These are phyloP conservation scores for Orchesellides sinensis DNA, from an alignment of 2,888 invertebrate genomes.

Conservation along the genomic window DNA sequence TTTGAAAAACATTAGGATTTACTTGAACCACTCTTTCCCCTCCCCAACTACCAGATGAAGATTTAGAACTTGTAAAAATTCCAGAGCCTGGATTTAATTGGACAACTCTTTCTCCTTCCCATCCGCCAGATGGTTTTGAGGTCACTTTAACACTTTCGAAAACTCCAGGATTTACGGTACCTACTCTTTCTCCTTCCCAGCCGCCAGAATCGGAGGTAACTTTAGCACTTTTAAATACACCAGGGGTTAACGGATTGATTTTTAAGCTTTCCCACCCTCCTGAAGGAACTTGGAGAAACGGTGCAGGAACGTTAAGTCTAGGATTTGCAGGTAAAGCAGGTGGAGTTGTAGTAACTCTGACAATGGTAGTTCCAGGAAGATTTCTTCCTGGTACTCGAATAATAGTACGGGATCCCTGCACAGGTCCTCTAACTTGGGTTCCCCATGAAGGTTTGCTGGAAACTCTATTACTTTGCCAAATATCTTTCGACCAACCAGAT, in stretches of 20 bases:
- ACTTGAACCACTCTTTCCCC: neutral
- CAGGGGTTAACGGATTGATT: neutral
- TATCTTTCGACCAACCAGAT: constrained; percentile 36
- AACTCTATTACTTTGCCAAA: constrained; percentile 23
- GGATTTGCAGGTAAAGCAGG: constrained; percentile 19
- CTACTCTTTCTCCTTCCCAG: neutral
- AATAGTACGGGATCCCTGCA: neutral
- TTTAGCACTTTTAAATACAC: constrained; percentile 13
- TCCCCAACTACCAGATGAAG: neutral
- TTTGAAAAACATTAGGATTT: neutral
- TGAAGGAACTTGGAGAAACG: neutral
- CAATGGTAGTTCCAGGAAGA: neutral
- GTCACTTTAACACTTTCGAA: neutral
- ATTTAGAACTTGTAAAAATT: constrained; percentile 21
- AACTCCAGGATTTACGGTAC: neutral
- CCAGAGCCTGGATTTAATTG: neutral
- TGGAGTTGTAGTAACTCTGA: neutral
- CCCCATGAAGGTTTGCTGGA: constrained; percentile 29
- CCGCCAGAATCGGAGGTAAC: neutral
- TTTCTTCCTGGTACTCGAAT: constrained; percentile 11
- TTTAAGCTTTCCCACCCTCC: constrained; percentile 17
- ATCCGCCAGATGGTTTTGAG: neutral
- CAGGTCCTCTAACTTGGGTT: neutral
- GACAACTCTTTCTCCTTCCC: neutral
- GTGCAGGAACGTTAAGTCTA: neutral